Base-by-base conservation (phyloP, 2,888 invertebrate genomes). In the Melanostoma mellinum region DNA sequence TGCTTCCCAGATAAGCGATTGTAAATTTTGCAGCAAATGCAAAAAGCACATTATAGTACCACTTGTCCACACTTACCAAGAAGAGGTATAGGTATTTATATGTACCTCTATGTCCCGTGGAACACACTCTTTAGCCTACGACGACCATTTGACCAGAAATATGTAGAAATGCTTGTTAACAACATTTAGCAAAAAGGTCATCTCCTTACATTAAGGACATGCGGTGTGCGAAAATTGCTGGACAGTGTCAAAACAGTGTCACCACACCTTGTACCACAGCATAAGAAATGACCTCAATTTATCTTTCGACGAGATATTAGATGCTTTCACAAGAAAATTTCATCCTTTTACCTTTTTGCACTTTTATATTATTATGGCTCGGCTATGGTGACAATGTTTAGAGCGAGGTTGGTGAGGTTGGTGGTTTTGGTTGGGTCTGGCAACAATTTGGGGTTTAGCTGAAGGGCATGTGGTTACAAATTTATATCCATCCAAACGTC, bases 241-340 rank as follows among this genome's bases (percentile, higher is more conserved):
- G 88, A 87, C 88, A 85, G 86, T 88, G 87, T 87, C 88, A 88
- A 87, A 87, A 86, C 85, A 86, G 81, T 86, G 81, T 85, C 85
- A 86, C 86, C 87, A 85, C 87, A 87, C 87, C 87, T 87, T 87
- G 84, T 69, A 85, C 85, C 86, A 69, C 85, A 85, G 68, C 67
- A 78, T 87, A 89, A 88, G 88, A 89, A 90, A 89, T 90, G 89
- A 90, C 91, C 90, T 88, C 90, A 90, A 90, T 91, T 91, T 90
- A 90, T 90, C 89, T 90, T 89, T 81, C 86, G 86, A 79, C 86
- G 67, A 84, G 74, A 79, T 84, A 84, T 84, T 84, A 84, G 71
- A 82, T 69, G 63, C 71, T 82, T 78, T 74, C 82, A 74, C 73
- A 78, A 69, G 77, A 67, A 60, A 73, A 55, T 82, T 87, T 86